Base-by-base conservation (phyloP, 1,140 invertebrate genomes). In the Pristionchus pacificus region DNA sequence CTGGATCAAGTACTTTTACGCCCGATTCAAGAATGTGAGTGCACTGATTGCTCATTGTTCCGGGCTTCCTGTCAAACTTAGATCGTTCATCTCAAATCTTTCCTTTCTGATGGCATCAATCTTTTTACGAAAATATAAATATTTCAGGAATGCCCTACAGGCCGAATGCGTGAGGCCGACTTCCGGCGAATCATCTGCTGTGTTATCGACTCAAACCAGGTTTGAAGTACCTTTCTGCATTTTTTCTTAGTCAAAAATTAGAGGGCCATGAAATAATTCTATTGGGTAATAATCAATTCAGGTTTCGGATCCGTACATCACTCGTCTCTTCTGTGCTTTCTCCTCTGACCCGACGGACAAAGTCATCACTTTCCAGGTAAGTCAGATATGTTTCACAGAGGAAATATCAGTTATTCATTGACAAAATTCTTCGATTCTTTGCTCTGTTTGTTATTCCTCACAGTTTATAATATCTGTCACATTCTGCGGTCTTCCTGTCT, bases 1-100 rank as follows among this genome's bases (percentile, higher is more conserved):
- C 61, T 81, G 79, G 79, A 60, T 81, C 6, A 81, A 81, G 70
- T 81, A 81, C 62, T 79, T 84, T 65, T 81, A 81, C 62, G 73
- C 73, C 0, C 68, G 65, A 32, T 81, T 81, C 66, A 81, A 81
- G 65, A 81, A 81, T 72, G 79, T 80, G 60, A 75, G 71, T 71
- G n/a, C n/a, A n/a, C n/a, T n/a, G n/a, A n/a, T n/a, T n/a, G n/a
- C n/a, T n/a, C 33, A 29, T n/a, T 25, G 10, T 65, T 13, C 29
- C n/a, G n/a, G 15, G n/a, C n/a, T 31, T 14, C 31, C 14, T 65
- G 10, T 29, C 10, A 29, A 29, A 15, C 29, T 74, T 74, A n/a
- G 25, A 62, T 33, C 29, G 27, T 65, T 30, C 64, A 6, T 64
- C 0, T 30, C 24, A 19, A 6, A 33, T 74, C n/a, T n/a, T n/a